Percentiles rank a stretch among this genome's conserved stretches.
Evolutionary conservation across 2,113 vertebrate species (phyloP).

Genomic region (Notechis scutatus): DNA sequence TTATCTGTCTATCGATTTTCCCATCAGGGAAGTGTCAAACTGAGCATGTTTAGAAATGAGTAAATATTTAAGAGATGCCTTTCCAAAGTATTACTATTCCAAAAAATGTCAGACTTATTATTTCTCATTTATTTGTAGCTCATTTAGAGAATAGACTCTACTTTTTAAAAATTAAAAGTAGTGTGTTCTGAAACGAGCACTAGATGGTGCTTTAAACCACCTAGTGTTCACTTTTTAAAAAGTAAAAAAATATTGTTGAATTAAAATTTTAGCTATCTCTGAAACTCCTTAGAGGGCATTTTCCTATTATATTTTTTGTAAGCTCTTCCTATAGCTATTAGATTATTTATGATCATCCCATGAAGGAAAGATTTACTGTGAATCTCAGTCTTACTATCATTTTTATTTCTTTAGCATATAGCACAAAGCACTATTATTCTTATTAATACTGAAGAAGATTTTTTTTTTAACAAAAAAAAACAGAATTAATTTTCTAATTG

Average conservation of each 20-base stretch:
- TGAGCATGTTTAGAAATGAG: background rate
- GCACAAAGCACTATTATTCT: background rate
- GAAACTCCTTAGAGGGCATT: background rate
- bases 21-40: background rate
- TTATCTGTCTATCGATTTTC: background rate
- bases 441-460: background rate
- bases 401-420: background rate
- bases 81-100: background rate
- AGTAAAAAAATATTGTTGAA: background rate
- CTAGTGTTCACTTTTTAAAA: background rate
- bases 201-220: conserved; percentile 53
- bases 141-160: background rate
- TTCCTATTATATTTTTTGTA: no score
- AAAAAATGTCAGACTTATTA: background rate
- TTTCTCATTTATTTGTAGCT: background rate
- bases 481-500: background rate
- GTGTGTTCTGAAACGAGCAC: conserved; percentile 35
- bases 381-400: background rate
- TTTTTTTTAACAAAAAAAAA: no score
- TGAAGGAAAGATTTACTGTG: background rate
- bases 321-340: background rate
- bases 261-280: background rate
- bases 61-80: background rate
- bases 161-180: background rate
- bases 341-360: background rate